phyloP scores from a whole-genome alignment of 2,797 vertebrate species.

The Crocidura indochinensis region DNA sequence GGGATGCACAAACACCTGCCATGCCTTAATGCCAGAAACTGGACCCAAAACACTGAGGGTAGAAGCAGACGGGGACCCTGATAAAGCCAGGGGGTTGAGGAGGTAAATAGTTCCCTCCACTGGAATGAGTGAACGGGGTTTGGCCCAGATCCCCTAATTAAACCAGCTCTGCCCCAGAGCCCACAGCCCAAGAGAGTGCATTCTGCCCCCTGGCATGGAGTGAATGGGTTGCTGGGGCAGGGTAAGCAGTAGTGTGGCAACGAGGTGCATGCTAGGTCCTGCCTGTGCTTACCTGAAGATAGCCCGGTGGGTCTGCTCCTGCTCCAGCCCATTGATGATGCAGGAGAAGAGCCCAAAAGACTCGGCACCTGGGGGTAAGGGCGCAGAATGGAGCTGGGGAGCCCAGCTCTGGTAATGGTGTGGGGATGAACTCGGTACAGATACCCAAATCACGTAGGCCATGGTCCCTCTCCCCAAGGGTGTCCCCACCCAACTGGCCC shows the following conservation, averaged over 20 bases:
- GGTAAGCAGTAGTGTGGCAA: neutral
- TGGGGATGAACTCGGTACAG: neutral
- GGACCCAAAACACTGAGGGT: neutral
- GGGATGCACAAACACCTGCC: neutral
- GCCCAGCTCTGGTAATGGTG: neutral
- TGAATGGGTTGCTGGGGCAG: neutral
- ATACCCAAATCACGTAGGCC: neutral
- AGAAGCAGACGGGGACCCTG: neutral
- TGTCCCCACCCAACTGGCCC: neutral
- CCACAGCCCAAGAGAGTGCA: neutral
- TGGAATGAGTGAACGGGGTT: too few species aligned
- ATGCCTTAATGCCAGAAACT: neutral
- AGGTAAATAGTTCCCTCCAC: too few species aligned
- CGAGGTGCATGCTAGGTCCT: too few species aligned
- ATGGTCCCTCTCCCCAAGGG: neutral
- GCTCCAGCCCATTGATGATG: slow-evolving; percentile 96
- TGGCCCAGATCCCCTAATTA: neutral
- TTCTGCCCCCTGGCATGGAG: neutral
- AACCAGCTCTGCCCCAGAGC: neutral
- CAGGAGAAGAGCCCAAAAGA: slow-evolving; percentile 98
- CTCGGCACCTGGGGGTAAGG: slow-evolving; percentile 92
- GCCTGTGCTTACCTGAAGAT: slow-evolving; percentile 94
- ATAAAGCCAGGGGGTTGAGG: too few species aligned
- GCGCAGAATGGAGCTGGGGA: neutral
- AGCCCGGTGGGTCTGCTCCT: slow-evolving; percentile 96